A percentile compares a stretch with the other conserved stretches of the same genome.
phyloP scores from a whole-genome alignment of 2,888 invertebrate genomes.

The Ophraella communa region DNA sequence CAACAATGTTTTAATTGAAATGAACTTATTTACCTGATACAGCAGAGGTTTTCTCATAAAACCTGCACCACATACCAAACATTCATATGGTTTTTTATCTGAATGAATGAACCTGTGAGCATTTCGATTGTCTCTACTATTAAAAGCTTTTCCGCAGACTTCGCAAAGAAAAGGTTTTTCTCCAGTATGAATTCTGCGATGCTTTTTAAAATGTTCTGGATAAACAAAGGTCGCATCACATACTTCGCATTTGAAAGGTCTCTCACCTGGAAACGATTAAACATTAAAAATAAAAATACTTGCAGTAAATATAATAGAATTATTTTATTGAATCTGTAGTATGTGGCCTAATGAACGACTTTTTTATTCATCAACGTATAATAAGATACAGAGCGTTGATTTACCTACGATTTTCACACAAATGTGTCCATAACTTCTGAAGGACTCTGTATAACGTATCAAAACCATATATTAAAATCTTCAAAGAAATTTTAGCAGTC shows the following conservation, averaged over 20 bases:
- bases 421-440: too few relatives aligned
- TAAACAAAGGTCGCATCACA: slow-evolving; percentile 84
- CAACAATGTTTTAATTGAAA: neutral
- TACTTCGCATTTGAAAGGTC: slow-evolving; percentile 75
- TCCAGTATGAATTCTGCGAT: slow-evolving; percentile 78
- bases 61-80: slow-evolving; percentile 79
- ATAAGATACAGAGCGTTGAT: too few relatives aligned
- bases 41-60: slow-evolving; percentile 84
- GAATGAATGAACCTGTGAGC: slow-evolving; percentile 85
- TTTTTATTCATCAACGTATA: too few relatives aligned
- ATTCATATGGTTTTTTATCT: slow-evolving; percentile 87
- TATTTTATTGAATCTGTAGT: too few relatives aligned
- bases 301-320: too few relatives aligned
- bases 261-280: slow-evolving; percentile 61
- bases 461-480: too few relatives aligned
- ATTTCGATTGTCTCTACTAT: slow-evolving; percentile 83
- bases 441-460: too few relatives aligned
- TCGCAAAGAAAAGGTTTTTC: slow-evolving; percentile 75
- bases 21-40: slow-evolving; percentile 61
- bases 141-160: slow-evolving; percentile 83
- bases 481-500: too few relatives aligned
- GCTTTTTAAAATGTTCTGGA: slow-evolving; percentile 83
- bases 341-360: too few relatives aligned
- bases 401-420: too few relatives aligned
- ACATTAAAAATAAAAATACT: neutral